Percentiles rank a stretch among this genome's conserved stretches.
Conservation (phyloP, 2,113 vertebrate genomes). For the Periophthalmus modestus region DNA sequence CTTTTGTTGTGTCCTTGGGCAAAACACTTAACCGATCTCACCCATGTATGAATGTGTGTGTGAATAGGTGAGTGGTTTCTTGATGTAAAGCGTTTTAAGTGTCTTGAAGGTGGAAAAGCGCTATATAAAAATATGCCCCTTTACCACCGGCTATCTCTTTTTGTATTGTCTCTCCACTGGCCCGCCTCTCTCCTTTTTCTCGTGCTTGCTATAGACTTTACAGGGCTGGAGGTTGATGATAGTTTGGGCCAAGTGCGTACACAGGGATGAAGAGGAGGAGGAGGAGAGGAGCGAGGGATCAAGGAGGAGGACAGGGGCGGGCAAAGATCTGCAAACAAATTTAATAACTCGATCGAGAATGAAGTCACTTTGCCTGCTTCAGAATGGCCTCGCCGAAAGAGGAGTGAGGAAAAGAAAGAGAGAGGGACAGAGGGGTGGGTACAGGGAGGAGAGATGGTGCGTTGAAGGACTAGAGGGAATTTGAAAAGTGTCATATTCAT, state of each 20-base stretch:
- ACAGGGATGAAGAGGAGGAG: slow-evolving; percentile 36
- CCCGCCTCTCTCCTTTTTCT: slow-evolving; percentile 27
- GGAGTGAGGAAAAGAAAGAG: slow-evolving; percentile 37
- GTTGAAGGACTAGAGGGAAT: background rate
- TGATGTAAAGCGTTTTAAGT: too few species aligned
- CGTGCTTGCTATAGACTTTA: slow-evolving; percentile 39
- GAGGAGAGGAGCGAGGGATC: slow-evolving; percentile 22
- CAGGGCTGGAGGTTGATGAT: slow-evolving; percentile 68
- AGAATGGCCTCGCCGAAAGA: slow-evolving; percentile 62
- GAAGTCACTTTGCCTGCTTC: slow-evolving; percentile 68
- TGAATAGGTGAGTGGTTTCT: too few species aligned
- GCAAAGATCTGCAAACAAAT: slow-evolving; percentile 78
- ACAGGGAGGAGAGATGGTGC: slow-evolving; percentile 25
- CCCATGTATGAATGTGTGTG: too few species aligned
- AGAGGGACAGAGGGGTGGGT: slow-evolving; percentile 15
- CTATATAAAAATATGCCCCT: too few species aligned
- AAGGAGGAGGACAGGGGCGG: slow-evolving; percentile 33
- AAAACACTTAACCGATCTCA: too few species aligned
- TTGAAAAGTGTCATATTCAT: too few species aligned
- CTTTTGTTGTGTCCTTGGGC: too few species aligned
- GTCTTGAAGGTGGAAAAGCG: too few species aligned
- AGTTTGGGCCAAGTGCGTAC: slow-evolving; percentile 35
- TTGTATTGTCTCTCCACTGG: slow-evolving; percentile 35
- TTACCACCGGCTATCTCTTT: background rate
- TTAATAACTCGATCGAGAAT: slow-evolving; percentile 75